A percentile compares a stretch with the other conserved stretches of the same genome.
These are phyloP conservation scores for Sphenodon punctatus DNA, from an alignment of 2,797 vertebrate genomes.

Conservation along the genomic window DNA sequence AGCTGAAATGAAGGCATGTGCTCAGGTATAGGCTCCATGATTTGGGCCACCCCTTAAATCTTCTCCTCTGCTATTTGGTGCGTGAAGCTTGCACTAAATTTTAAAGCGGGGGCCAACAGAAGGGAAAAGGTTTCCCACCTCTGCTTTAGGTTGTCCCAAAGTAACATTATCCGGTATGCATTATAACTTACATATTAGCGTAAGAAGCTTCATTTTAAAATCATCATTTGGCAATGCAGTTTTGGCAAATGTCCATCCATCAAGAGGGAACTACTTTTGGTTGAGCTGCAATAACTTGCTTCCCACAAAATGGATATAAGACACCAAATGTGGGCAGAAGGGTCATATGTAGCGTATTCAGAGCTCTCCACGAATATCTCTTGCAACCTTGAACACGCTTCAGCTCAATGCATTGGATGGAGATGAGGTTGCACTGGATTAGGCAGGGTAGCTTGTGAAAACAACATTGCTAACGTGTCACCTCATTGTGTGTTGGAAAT, in stretches of 20 bases:
- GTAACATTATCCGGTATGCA: neutral
- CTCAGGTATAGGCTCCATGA: too few species aligned
- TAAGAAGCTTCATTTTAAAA: neutral
- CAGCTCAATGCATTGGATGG: neutral
- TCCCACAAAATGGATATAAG: neutral
- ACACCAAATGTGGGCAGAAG: neutral
- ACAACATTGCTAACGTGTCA: neutral
- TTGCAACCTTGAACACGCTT: neutral
- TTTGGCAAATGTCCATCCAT: neutral
- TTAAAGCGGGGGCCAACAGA: neutral
- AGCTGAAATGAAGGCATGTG: too few species aligned
- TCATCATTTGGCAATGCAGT: neutral
- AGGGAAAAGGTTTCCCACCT: too few species aligned
- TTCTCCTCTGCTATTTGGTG: too few species aligned
- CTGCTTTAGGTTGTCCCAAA: neutral
- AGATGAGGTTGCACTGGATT: neutral
- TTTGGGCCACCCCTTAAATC: too few species aligned
- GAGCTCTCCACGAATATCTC: neutral
- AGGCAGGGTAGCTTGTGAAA: neutral
- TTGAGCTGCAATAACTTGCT: neutral
- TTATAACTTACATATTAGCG: neutral
- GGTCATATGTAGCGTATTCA: accelerated
- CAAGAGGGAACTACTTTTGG: neutral
- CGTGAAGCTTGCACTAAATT: too few species aligned
- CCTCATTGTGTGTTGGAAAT: neutral